These are phyloP conservation scores for Drosophila demipolita DNA, from an alignment of 2,888 invertebrate species.

Conservation along the genomic window DNA sequence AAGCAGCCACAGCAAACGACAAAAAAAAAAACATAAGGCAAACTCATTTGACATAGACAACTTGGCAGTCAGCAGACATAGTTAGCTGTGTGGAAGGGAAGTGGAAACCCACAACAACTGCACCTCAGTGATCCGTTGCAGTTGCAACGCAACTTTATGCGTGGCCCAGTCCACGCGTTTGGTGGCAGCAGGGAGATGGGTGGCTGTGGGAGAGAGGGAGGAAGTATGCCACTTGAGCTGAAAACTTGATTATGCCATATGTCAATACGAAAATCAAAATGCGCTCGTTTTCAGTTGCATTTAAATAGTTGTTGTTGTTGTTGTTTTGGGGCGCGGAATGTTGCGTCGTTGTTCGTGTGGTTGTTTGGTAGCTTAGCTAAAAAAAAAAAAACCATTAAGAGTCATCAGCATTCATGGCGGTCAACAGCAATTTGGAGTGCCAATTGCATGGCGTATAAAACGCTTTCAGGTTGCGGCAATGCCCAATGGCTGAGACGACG, in stretches of 20 bases:
- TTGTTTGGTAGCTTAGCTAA: constrained; percentile 29
- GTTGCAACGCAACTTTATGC: constrained; percentile 58
- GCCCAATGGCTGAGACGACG: constrained; percentile 12
- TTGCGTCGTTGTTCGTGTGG: constrained; percentile 58
- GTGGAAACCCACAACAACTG: constrained; percentile 1
- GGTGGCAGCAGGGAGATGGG: not conserved
- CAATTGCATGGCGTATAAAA: constrained; percentile 62
- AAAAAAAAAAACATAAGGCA: constrained; percentile 59
- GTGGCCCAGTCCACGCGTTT: constrained; percentile 36
- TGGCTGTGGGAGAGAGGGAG: not conserved
- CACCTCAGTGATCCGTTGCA: constrained; percentile 55
- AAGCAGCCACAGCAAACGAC: constrained; percentile 18
- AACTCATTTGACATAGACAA: constrained; percentile 74
- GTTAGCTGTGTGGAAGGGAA: not conserved
- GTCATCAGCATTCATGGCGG: constrained; percentile 80
- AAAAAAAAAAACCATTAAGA: constrained; percentile 57
- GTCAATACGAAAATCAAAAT: constrained; percentile 49
- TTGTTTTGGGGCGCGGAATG: constrained; percentile 49
- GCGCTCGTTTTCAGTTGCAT: constrained; percentile 60
- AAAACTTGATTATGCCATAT: constrained; percentile 73
- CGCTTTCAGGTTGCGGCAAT: constrained; percentile 45
- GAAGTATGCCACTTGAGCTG: constrained; percentile 41
- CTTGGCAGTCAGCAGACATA: constrained; percentile 56
- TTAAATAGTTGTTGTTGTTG: constrained; percentile 22
- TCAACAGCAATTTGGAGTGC: constrained; percentile 74